A percentile compares a stretch with the other conserved stretches of the same genome.
Conservation (phyloP, 2,888 invertebrate genomes). For the Atherix ibis region DNA sequence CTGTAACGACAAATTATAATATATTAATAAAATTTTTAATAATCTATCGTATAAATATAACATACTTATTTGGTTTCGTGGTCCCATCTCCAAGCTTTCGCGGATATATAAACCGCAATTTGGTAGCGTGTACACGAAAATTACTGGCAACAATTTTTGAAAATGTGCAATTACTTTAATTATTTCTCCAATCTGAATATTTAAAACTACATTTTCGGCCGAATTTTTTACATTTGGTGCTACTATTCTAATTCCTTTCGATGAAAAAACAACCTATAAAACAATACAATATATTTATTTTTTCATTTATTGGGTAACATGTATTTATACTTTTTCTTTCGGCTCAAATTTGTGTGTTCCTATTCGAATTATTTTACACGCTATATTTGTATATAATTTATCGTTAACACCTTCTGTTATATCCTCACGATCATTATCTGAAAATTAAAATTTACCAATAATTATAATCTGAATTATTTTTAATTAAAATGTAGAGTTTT, state of each 20-base stretch:
- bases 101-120: slow-evolving; percentile 53
- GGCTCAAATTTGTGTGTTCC: slow-evolving; percentile 72
- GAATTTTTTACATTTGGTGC: slow-evolving; percentile 41
- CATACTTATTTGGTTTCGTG: slow-evolving; percentile 11
- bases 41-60: slow-evolving; percentile 8
- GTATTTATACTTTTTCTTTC: slow-evolving; percentile 51
- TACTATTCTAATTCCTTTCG: slow-evolving; percentile 43
- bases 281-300: slow-evolving; percentile 5
- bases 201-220: slow-evolving; percentile 41
- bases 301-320: neutral
- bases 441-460: slow-evolving; percentile 14
- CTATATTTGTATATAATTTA: slow-evolving; percentile 39
- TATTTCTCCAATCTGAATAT: slow-evolving; percentile 52
- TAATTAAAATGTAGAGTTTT: no score
- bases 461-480: no score
- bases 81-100: slow-evolving; percentile 49
- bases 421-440: slow-evolving; percentile 40
- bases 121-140: slow-evolving; percentile 63
- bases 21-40: slow-evolving; percentile 5
- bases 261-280: slow-evolving; percentile 40
- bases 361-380: slow-evolving; percentile 65
- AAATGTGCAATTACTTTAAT: slow-evolving; percentile 64
- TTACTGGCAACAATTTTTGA: slow-evolving; percentile 55
- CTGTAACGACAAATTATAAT: slow-evolving; percentile 19
- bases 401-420: slow-evolving; percentile 32